Base-by-base conservation (phyloP, 1,140 invertebrate genomes). In the Pseudomyrmex concolor region DNA sequence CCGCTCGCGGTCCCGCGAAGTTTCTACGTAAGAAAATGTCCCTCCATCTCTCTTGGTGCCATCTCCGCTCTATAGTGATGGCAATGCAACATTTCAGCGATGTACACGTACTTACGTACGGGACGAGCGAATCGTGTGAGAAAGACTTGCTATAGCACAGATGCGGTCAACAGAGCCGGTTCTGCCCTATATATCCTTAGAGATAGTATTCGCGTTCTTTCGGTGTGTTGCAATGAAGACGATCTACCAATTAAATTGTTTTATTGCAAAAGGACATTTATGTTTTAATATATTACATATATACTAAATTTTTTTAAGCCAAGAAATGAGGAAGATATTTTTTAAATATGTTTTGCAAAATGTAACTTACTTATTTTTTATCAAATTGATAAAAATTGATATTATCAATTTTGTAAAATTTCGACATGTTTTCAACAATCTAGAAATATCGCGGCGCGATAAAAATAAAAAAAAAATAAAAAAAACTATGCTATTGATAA, bases 111-210 rank as follows among this genome's bases (percentile, higher is more conserved):
- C 63, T 3, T 7, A 19, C 34, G 9, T 34, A 15, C 10, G 13
- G 45, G 13, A 45, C 10, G 22, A 22, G 9, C 17, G 70, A 4
- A 63, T 34, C 34, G 34, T 34, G n/a, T 10, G 34, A 63, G 43
- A 59, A 62, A 19, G 19, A 55, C 43, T 83, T 25, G 85, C 13
- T 22, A 70, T 55, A n/a, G 17, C 70, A 50, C 51, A 86, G 60
- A 86, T 51, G 17, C 43, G 45, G 57, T 54, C 66, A 89, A 90
- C 80, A 89, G 86, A 85, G 83, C 74, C 48, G 55, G 74, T 76
- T 89, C 86, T 91, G 90, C 89, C 88, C 88, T 87, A 91, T 70
- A 91, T 89, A 89, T 70, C 76, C 71, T n/a, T n/a, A n/a, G 13
- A 84, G 66, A 88, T 87, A 84, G 68, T 66, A 34, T 19, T 22